A percentile compares a stretch with the other conserved stretches of the same genome.
Conservation (phyloP, 2,888 invertebrate species). For the Gnatocerus cornutus region DNA sequence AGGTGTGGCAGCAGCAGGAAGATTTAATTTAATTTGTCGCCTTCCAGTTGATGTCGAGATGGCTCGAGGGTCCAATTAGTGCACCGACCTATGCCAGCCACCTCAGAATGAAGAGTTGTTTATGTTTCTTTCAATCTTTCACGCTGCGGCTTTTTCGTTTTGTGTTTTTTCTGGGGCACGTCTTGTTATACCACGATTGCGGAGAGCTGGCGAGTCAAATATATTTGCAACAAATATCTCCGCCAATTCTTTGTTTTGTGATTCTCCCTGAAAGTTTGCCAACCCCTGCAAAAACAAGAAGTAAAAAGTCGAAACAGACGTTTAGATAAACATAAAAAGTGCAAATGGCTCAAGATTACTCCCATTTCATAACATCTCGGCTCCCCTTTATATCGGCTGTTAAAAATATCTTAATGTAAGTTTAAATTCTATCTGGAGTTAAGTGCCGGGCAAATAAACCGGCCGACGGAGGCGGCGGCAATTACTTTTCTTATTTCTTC, state of each 20-base stretch:
- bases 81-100: constrained; percentile 40
- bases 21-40: constrained; percentile 58
- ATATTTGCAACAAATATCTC: too few species aligned
- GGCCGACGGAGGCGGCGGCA: constrained; percentile 28
- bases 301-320: constrained; percentile 58
- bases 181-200: constrained; percentile 9
- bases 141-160: constrained; percentile 22
- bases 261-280: background rate
- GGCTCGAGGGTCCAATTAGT: constrained; percentile 50
- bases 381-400: constrained; percentile 67
- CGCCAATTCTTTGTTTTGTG: background rate
- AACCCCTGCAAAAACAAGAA: constrained; percentile 38
- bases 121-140: constrained; percentile 33
- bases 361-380: constrained; percentile 64
- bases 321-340: constrained; percentile 68
- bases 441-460: constrained; percentile 68
- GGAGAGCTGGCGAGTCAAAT: background rate
- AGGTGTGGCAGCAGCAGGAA: constrained; percentile 55
- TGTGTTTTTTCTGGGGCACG: constrained; percentile 7
- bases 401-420: constrained; percentile 70
- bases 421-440: constrained; percentile 69
- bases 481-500: constrained; percentile 22
- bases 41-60: constrained; percentile 49
- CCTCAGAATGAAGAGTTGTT: constrained; percentile 46
- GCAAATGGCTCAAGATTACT: constrained; percentile 65